Evolutionary conservation across 2,797 vertebrate genomes (phyloP).

Genomic region (Cyprinella venusta): DNA sequence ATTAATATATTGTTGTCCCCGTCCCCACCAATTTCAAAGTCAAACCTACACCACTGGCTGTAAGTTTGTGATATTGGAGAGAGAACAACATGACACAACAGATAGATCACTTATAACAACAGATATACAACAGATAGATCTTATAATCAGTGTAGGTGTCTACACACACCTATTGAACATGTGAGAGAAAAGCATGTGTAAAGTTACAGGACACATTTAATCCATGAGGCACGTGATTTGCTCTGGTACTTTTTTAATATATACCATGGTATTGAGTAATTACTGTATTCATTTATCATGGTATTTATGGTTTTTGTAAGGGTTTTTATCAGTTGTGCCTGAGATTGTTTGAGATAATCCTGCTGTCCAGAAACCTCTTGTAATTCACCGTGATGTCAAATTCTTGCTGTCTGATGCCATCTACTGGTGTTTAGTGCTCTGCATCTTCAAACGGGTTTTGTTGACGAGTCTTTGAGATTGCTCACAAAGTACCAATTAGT

Average conservation of each 20-base stretch:
- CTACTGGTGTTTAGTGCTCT: slow-evolving; percentile 21
- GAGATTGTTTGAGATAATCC: neutral
- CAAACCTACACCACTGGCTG: no score
- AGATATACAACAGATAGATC: no score
- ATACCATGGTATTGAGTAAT: neutral
- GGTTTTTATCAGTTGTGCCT: neutral
- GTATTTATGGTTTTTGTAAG: neutral
- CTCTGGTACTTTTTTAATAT: neutral
- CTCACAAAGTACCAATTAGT: neutral
- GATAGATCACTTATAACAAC: no score
- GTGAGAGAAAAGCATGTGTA: neutral
- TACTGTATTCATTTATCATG: neutral
- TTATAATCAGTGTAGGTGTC: neutral
- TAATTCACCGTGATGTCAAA: neutral
- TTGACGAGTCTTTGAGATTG: neutral
- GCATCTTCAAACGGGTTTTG: neutral
- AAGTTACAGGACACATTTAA: neutral
- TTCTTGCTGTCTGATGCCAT: slow-evolving; percentile 39
- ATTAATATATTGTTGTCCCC: no score
- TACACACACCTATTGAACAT: neutral
- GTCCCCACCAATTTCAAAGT: no score
- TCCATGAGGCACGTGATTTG: neutral
- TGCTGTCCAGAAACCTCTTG: neutral
- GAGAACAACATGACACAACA: neutral
- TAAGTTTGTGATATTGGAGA: neutral